These are phyloP conservation scores for Cephus runcator DNA, from an alignment of 2,888 invertebrate genomes.

Conservation along the genomic window DNA sequence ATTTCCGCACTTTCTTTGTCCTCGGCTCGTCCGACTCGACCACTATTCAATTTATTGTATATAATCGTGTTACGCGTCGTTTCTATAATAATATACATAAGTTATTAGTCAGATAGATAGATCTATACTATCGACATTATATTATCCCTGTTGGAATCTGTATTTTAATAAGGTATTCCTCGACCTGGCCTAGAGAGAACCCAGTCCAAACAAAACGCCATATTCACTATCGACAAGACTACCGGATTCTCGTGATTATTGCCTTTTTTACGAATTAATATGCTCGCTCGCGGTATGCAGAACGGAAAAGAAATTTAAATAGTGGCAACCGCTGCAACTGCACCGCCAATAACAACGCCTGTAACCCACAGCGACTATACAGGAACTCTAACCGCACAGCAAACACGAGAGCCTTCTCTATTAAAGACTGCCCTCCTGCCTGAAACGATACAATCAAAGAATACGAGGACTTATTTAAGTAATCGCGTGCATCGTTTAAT, in stretches of 20 bases:
- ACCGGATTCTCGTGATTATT: not conserved
- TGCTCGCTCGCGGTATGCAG: not conserved
- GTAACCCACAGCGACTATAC: not conserved
- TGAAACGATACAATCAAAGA: not conserved
- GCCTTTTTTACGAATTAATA: not conserved
- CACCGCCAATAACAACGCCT: not conserved
- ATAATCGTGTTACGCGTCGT: not conserved
- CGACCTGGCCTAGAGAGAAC: not conserved
- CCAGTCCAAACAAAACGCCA: not conserved
- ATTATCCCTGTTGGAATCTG: not conserved
- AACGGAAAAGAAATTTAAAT: not conserved
- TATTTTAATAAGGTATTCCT: not conserved
- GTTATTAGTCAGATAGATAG: not conserved
- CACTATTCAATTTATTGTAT: not conserved
- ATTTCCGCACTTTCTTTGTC: not conserved
- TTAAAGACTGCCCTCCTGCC: not conserved
- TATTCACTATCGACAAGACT: not conserved
- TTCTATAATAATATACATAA: not conserved
- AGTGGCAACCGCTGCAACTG: not conserved
- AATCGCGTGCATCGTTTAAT: not conserved
- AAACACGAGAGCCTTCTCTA: not conserved
- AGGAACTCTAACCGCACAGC: not conserved
- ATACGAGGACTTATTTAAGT: not conserved
- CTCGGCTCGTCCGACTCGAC: not conserved
- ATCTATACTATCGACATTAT: not conserved